A percentile compares a stretch with the other conserved stretches of the same genome.
phyloP scores from a whole-genome alignment of 2,888 invertebrate genomes.

The Amorpha juglandis region DNA sequence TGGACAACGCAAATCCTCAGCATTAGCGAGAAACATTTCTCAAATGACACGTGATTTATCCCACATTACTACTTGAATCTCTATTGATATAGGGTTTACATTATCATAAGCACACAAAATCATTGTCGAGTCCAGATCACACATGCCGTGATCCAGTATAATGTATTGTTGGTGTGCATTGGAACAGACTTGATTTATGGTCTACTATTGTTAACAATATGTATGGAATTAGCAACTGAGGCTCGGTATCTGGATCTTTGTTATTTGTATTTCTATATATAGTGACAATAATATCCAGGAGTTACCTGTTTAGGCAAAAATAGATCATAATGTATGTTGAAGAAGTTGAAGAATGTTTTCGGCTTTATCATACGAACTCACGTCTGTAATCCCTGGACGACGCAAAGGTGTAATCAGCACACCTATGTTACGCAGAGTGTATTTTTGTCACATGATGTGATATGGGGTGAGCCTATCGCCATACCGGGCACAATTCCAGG shows the following conservation, averaged over 20 bases:
- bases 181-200: conserved; percentile 34
- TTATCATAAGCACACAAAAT: conserved; percentile 29
- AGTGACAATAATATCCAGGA: no score
- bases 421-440: no score
- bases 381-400: no score
- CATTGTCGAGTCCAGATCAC: conserved; percentile 24
- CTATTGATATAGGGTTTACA: conserved; percentile 25
- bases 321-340: no score
- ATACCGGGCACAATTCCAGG: no score
- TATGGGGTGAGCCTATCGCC: no score
- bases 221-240: conserved; percentile 6
- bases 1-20: conserved; percentile 8
- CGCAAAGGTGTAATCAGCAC: no score
- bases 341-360: no score
- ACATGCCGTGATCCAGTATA: conserved; percentile 30
- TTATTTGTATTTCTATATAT: neutral
- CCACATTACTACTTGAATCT: conserved; percentile 19
- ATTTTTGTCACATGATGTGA: no score
- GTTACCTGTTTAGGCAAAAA: no score
- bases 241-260: neutral
- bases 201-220: conserved; percentile 29
- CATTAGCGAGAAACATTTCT: conserved; percentile 13
- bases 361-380: no score
- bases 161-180: conserved; percentile 31
- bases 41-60: conserved; percentile 20